Conservation (phyloP, 2,888 invertebrate genomes). For the Lissocephala sabroskyi region DNA sequence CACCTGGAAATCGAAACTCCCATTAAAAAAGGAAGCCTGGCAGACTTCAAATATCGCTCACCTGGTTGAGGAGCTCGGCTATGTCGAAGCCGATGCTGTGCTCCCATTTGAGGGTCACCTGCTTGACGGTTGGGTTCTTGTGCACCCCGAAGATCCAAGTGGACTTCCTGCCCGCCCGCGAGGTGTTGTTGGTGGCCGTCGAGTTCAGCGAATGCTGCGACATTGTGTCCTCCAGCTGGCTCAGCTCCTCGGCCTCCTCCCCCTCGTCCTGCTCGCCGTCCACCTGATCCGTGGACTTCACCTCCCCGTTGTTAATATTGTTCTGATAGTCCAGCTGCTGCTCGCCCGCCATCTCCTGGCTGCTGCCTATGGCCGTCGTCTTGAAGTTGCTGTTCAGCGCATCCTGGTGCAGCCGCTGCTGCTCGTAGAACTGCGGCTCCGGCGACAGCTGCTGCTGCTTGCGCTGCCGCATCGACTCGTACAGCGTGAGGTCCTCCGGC, state of each 20-base stretch:
- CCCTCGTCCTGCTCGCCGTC: slow-evolving; percentile 14
- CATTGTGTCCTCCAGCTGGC: slow-evolving; percentile 35
- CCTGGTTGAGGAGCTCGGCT: slow-evolving; percentile 63
- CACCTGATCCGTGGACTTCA: slow-evolving; percentile 11
- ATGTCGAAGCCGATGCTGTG: slow-evolving; percentile 65
- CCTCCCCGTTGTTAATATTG: slow-evolving; percentile 33
- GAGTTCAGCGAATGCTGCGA: slow-evolving; percentile 47
- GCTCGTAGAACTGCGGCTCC: slow-evolving; percentile 26
- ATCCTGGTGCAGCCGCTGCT: slow-evolving; percentile 36
- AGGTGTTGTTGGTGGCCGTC: slow-evolving; percentile 40
- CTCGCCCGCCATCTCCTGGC: slow-evolving; percentile 15
- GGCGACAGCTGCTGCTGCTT: slow-evolving; percentile 35
- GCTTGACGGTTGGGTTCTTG: slow-evolving; percentile 71
- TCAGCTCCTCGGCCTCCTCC: slow-evolving; percentile 14
- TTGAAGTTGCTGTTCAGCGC: slow-evolving; percentile 54
- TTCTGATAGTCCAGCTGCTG: slow-evolving; percentile 48
- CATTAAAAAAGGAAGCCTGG: not conserved
- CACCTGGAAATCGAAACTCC: slow-evolving; percentile 22
- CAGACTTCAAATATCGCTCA: slow-evolving; percentile 14
- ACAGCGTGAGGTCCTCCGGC: slow-evolving; percentile 67
- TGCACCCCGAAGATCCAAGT: slow-evolving; percentile 71
- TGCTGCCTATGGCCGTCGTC: slow-evolving; percentile 47
- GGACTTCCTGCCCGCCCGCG: slow-evolving; percentile 41
- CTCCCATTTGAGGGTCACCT: slow-evolving; percentile 67
- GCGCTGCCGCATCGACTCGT: slow-evolving; percentile 67